These are phyloP conservation scores for Drosophila limbata DNA, from an alignment of 2,888 invertebrate genomes.

Conservation along the genomic window DNA sequence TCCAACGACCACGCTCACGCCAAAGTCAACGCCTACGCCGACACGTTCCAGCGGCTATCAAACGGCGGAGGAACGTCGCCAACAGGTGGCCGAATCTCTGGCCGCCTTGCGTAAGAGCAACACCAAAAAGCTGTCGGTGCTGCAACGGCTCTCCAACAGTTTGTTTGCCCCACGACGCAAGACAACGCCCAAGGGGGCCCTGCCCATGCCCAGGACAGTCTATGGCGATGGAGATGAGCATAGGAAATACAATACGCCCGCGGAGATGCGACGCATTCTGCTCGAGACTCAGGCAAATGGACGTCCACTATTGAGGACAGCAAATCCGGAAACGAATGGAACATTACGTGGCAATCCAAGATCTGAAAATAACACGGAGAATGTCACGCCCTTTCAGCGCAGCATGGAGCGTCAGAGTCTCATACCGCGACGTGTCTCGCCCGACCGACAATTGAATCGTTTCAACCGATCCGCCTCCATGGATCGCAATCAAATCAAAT, in stretches of 20 bases:
- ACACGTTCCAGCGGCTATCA: conserved; percentile 4
- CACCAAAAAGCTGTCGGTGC: conserved; percentile 82
- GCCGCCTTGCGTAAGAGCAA: conserved; percentile 56
- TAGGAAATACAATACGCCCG: conserved; percentile 42
- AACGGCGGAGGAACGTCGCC: conserved; percentile 15
- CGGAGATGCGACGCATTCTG: conserved; percentile 80
- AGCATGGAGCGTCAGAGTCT: conserved; percentile 78
- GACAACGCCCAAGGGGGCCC: conserved; percentile 82
- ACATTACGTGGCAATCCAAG: background rate
- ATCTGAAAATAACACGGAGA: conserved; percentile 1
- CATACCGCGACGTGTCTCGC: conserved; percentile 75
- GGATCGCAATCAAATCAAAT: conserved; percentile 80
- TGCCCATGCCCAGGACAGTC: conserved; percentile 71
- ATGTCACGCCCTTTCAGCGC: conserved; percentile 49
- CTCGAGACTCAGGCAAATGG: conserved; percentile 80
- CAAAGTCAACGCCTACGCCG: background rate
- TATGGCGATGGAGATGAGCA: conserved; percentile 52
- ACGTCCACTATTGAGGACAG: conserved; percentile 25
- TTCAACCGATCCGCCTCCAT: conserved; percentile 80
- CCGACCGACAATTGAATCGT: conserved; percentile 51
- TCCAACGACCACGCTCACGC: conserved; percentile 7
- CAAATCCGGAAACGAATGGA: background rate
- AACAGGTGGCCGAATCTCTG: conserved; percentile 55
- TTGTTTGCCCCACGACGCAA: conserved; percentile 83
- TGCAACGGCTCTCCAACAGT: conserved; percentile 83